Evolutionary conservation across 23 tunicate species (phyloP), one percentile per base, ranked within the genome.

Genomic region (Styela plicata): DNA sequence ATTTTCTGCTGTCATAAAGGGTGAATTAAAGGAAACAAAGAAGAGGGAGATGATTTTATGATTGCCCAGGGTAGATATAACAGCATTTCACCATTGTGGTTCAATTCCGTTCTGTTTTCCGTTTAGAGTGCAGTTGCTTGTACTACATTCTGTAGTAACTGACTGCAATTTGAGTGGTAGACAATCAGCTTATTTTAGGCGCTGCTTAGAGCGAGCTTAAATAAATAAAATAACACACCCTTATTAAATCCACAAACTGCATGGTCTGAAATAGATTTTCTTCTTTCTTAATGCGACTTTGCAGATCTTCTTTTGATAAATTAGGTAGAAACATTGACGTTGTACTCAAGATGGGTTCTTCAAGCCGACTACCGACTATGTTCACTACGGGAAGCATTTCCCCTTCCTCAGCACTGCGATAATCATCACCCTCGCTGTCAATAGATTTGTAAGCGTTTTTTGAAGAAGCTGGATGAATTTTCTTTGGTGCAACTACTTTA

Each of bases 221-320:
- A n/a, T n/a, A n/a, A n/a, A n/a, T n/a, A n/a, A n/a, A n/a, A n/a
- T n/a, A n/a, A 67, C 71, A 67, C 22, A 67, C 71, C 2, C 71
- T 67, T 27, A 67, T 67, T 23, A 27, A 67, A 22, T 76, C 81
- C 64, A 76, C 7, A n/a, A 76, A 76, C 67, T 76, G 81, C 27
- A 67, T 76, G 26, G 81, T 76, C 24, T 76, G 81, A 37, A 37
- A 53, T 25, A 24, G 21, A 23, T 33, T 27, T 28, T 52, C 81
- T 23, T 76, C 81, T 24, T 76, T 44, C 64, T 29, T 76, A 17
- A 76, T 76, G 0, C 53, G 52, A n/a, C 23, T 76, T 2, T 44
- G 70, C 26, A 76, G 31, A 25, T 76, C 81, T 36, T 36, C 64
- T 21, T 18, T 23, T 10, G 81, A 53, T 21, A 71, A 3, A 29